Percentiles rank a stretch among this genome's conserved stretches.
Evolutionary conservation across 2,888 invertebrate species (phyloP).

Genomic region (Metalampra italica): DNA sequence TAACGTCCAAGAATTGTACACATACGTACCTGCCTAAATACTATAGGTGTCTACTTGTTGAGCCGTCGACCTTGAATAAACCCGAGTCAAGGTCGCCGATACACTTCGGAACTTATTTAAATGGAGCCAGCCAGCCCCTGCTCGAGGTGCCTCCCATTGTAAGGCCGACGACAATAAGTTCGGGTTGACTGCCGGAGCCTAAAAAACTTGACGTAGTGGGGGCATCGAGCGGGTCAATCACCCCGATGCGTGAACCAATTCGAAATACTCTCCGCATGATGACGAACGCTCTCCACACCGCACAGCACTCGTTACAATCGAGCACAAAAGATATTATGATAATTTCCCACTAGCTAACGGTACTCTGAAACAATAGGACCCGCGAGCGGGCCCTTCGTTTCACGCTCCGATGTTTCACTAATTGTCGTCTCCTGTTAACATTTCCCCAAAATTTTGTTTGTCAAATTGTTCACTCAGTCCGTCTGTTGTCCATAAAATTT

Average conservation of each 20-base stretch:
- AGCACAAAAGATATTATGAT: conserved; percentile 28
- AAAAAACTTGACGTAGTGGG: conserved; percentile 46
- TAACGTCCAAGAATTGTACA: conserved; percentile 26
- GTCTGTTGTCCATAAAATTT: not conserved
- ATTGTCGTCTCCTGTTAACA: conserved; percentile 2
- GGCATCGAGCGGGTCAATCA: conserved; percentile 57
- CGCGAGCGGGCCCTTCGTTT: conserved; percentile 8
- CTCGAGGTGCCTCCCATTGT: conserved; percentile 56
- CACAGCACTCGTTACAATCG: conserved; percentile 21
- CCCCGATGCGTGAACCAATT: conserved; percentile 61
- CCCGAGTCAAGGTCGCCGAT: conserved; percentile 60
- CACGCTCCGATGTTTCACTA: conserved; percentile 5
- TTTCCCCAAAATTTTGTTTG: not conserved
- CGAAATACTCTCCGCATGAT: conserved; percentile 45
- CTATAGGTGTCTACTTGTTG: conserved; percentile 20
- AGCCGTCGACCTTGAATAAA: conserved; percentile 54
- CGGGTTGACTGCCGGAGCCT: conserved; percentile 53
- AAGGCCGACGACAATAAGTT: conserved; percentile 53
- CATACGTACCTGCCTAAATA: not conserved
- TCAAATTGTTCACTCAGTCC: not conserved
- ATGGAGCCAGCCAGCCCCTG: conserved; percentile 38
- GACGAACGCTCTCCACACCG: conserved; percentile 29
- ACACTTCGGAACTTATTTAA: conserved; percentile 37
- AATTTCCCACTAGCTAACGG: conserved; percentile 12
- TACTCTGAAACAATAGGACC: conserved; percentile 13